Evolutionary conservation across 2,888 invertebrate species (phyloP).

Genomic region (Desoria tigrina): DNA sequence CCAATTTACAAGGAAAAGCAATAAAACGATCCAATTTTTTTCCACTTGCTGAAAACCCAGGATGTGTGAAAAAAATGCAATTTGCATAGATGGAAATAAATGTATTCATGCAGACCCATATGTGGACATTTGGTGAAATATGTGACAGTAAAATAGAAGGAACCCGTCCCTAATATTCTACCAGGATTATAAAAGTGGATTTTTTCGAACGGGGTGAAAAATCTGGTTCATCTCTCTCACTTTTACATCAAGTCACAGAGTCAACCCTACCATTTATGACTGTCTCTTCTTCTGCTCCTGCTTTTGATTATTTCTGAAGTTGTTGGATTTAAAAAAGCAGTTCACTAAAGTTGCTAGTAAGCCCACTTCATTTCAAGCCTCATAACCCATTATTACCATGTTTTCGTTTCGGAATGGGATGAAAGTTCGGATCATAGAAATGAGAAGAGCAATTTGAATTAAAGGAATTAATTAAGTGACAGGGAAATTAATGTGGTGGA

Average conservation of each 20-base stretch:
- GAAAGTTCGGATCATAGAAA: neutral
- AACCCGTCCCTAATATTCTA: neutral
- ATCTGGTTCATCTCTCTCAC: conserved; percentile 12
- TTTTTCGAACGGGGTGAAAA: conserved; percentile 10
- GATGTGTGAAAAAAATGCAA: conserved; percentile 33
- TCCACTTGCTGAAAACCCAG: conserved; percentile 24
- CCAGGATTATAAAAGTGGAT: neutral
- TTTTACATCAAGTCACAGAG: neutral
- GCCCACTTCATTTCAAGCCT: conserved; percentile 25
- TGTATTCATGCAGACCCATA: conserved; percentile 18
- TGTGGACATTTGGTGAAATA: conserved; percentile 16
- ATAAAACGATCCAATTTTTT: conserved; percentile 37
- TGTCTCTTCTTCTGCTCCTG: neutral
- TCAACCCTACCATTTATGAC: neutral
- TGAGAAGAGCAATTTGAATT: conserved; percentile 15
- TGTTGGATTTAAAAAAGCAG: neutral
- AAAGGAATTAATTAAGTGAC: conserved; percentile 26
- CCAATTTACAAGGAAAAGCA: conserved; percentile 26
- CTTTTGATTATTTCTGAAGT: neutral
- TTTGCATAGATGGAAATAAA: conserved; percentile 34
- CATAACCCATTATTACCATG: conserved; percentile 25
- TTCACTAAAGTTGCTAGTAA: neutral
- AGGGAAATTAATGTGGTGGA: conserved; percentile 22
- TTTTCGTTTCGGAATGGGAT: conserved; percentile 7
- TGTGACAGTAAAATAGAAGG: conserved; percentile 13